Percentiles rank a stretch among this genome's conserved stretches.
Conservation (phyloP, 2,113 vertebrate genomes). For the Pedetes capensis region DNA sequence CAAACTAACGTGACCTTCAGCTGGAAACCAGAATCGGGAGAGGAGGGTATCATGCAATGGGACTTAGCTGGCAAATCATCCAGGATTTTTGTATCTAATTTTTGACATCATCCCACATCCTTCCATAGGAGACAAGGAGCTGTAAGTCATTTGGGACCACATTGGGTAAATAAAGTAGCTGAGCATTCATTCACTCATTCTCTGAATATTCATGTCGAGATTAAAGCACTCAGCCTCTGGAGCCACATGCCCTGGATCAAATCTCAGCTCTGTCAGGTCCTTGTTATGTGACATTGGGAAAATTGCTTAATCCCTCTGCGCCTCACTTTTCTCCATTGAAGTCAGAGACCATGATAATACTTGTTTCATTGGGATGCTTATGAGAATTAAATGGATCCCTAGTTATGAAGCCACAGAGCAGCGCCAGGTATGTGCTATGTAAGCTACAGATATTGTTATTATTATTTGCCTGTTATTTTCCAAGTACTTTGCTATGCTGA, state of each 20-base stretch:
- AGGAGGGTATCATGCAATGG: background rate
- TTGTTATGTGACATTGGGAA: background rate
- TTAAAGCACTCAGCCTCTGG: background rate
- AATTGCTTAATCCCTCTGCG: background rate
- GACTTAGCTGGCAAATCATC: background rate
- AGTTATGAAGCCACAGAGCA: background rate
- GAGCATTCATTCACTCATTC: background rate
- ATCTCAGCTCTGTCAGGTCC: background rate
- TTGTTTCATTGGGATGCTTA: background rate
- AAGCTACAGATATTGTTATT: background rate
- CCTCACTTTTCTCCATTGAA: background rate
- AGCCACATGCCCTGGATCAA: too few species aligned
- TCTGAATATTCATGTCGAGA: background rate
- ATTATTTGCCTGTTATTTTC: background rate
- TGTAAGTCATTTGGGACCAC: background rate
- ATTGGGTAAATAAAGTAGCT: background rate
- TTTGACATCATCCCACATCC: background rate
- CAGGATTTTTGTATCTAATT: background rate
- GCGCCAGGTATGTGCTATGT: rapidly evolving
- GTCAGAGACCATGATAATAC: background rate
- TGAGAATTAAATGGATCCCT: background rate
- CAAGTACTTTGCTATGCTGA: background rate
- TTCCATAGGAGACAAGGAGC: background rate
- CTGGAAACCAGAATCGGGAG: background rate
- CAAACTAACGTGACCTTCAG: background rate